phyloP scores from a whole-genome alignment of 1,140 invertebrate species.

The Triops cancriformis region DNA sequence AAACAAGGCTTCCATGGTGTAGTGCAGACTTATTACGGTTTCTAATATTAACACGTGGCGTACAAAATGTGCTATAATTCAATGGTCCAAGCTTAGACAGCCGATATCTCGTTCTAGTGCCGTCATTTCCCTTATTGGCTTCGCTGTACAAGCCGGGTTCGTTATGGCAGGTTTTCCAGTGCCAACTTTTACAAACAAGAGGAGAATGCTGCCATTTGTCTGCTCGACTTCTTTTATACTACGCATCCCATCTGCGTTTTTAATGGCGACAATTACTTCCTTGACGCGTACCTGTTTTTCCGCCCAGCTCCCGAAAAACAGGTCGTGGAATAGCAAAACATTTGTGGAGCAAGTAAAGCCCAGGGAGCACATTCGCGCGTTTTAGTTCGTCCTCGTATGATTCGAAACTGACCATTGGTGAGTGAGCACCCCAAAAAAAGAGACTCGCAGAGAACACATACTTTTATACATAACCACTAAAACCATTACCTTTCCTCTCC shows the following conservation, averaged over 20 bases:
- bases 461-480: not conserved
- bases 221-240: not conserved
- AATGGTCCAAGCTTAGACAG: not conserved
- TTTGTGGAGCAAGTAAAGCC: not conserved
- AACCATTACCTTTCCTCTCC: too few relatives aligned
- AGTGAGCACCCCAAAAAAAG: not conserved
- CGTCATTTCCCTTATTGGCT: not conserved
- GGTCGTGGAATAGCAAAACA: not conserved
- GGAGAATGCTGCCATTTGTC: not conserved
- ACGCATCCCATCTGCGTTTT: slow-evolving; percentile 9
- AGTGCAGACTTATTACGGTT: too few relatives aligned
- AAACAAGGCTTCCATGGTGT: too few relatives aligned
- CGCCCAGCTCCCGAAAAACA: not conserved
- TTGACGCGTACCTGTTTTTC: slow-evolving; percentile 1
- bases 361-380: not conserved
- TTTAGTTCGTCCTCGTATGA: not conserved
- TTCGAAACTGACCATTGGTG: not conserved
- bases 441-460: not conserved
- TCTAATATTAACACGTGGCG: not conserved
- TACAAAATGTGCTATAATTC: not conserved
- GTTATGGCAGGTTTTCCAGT: not conserved
- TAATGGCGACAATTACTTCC: not conserved
- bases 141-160: not conserved
- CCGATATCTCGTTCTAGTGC: not conserved
- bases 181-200: not conserved